Conservation (phyloP, 1,140 invertebrate genomes). For the Euborellia annulipes region DNA sequence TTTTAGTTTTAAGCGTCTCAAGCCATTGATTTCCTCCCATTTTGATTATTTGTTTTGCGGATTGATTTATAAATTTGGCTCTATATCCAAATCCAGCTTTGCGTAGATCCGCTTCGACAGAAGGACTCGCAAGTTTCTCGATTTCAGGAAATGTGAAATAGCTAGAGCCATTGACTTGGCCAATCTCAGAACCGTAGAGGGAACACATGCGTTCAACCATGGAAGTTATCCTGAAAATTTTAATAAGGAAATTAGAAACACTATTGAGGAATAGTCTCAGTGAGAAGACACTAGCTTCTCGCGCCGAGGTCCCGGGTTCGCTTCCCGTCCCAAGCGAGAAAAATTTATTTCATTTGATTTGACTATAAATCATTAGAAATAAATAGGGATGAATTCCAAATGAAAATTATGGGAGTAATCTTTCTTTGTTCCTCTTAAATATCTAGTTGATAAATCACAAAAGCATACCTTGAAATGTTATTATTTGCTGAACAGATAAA, state of each 20-base stretch:
- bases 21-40: conserved; percentile 59
- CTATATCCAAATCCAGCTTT: conserved; percentile 83
- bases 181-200: conserved; percentile 65
- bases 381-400: background rate
- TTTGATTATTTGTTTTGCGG: conserved; percentile 47
- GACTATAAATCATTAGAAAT: background rate
- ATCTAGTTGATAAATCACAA: too few species aligned
- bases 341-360: background rate
- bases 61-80: conserved; percentile 66
- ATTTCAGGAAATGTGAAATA: conserved; percentile 75
- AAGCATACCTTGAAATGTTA: conserved; percentile 81
- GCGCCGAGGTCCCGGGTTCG: too few species aligned
- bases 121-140: conserved; percentile 36
- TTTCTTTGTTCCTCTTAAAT: too few species aligned
- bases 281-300: too few species aligned
- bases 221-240: conserved; percentile 50
- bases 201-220: conserved; percentile 86
- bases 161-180: conserved; percentile 38
- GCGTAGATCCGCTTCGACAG: conserved; percentile 52
- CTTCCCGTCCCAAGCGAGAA: too few species aligned
- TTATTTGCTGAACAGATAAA: conserved; percentile 98
- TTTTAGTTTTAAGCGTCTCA: conserved; percentile 37
- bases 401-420: background rate
- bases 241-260: background rate
- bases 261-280: background rate